Percentiles rank a stretch among this genome's conserved stretches.
These are phyloP conservation scores for Amblyraja radiata DNA, from an alignment of 2,797 vertebrate genomes.

Conservation along the genomic window DNA sequence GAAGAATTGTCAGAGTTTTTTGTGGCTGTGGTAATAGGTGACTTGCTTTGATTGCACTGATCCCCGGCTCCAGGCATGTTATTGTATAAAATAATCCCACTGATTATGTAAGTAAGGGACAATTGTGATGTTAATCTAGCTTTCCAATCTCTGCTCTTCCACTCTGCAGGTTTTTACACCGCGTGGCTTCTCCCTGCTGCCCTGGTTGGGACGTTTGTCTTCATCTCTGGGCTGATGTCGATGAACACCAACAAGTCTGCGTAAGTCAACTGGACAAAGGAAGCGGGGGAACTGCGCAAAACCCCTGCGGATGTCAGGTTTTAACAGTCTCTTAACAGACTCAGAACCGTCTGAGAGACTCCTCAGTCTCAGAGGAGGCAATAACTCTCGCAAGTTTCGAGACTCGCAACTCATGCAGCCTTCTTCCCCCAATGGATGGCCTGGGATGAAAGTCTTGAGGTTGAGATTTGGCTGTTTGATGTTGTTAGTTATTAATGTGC, in stretches of 20 bases:
- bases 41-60: background rate
- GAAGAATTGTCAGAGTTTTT: background rate
- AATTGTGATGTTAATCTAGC: background rate
- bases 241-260: constrained; percentile 64
- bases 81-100: background rate
- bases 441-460: too few relatives aligned
- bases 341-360: too few relatives aligned
- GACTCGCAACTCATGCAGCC: background rate
- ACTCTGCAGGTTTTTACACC: constrained; percentile 64
- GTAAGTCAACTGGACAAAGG: constrained; percentile 50
- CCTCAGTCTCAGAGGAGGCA: background rate
- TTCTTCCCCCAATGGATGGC: background rate
- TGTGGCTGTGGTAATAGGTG: background rate
- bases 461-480: background rate
- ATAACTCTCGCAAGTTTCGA: background rate
- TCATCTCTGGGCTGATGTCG: constrained; percentile 62
- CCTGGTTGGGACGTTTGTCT: constrained; percentile 64
- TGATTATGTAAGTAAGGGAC: background rate
- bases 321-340: background rate
- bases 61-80: too few relatives aligned
- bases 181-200: constrained; percentile 70
- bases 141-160: background rate
- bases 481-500: too few relatives aligned
- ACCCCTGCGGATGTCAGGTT: too few relatives aligned
- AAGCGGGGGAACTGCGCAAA: background rate